phyloP scores from a whole-genome alignment of 2,888 invertebrate genomes.

The Drosophila robusta region DNA sequence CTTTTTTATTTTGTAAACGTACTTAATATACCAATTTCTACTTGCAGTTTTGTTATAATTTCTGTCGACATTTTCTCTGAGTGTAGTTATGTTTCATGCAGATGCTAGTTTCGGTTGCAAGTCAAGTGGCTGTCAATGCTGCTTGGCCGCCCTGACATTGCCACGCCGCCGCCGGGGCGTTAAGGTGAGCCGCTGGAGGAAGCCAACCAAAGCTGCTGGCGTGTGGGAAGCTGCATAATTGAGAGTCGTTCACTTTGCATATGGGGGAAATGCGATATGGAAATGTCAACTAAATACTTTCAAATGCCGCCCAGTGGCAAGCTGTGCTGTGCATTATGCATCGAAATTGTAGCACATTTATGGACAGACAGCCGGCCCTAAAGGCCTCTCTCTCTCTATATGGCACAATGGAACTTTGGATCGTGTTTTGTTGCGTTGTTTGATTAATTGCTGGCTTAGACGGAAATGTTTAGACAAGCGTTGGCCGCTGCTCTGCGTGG shows the following conservation, averaged over 20 bases:
- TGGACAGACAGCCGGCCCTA: conserved; percentile 45
- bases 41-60: too few relatives aligned
- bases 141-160: conserved; percentile 40
- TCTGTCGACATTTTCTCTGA: background rate
- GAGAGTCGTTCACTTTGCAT: conserved; percentile 12
- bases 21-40: too few relatives aligned
- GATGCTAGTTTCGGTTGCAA: conserved; percentile 30
- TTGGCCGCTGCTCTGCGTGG: conserved; percentile 61
- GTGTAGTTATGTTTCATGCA: conserved; percentile 40
- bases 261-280: conserved; percentile 53
- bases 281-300: conserved; percentile 46
- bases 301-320: conserved; percentile 45
- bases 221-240: conserved; percentile 51
- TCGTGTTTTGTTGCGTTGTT: conserved; percentile 10
- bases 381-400: conserved; percentile 25
- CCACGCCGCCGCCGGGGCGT: conserved; percentile 48
- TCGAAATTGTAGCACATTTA: conserved; percentile 51
- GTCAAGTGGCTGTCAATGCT: conserved; percentile 37
- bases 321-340: conserved; percentile 17
- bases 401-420: conserved; percentile 9
- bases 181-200: conserved; percentile 54
- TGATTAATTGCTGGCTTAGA: conserved; percentile 51
- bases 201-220: conserved; percentile 18
- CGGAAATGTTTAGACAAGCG: conserved; percentile 51
- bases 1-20: too few relatives aligned